Base-by-base conservation (phyloP, 2,113 vertebrate genomes). In the Callorhinus ursinus region DNA sequence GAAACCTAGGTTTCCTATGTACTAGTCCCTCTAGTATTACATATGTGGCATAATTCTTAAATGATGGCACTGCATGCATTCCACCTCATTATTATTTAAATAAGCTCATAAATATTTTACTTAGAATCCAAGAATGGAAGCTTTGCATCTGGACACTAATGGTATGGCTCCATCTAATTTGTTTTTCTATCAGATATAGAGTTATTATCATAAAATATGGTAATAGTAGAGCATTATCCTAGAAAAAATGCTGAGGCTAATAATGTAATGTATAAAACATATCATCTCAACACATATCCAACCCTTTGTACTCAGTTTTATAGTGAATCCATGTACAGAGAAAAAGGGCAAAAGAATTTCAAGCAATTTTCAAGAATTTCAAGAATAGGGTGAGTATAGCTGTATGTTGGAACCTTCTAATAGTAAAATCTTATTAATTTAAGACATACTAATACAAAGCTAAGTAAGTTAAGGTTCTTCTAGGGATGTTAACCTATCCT, bases 11-110 rank as follows among this genome's bases (percentile, higher is more conserved):
- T 46, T 88, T 92, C 33, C 63, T 89, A 22, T 51, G 26, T 57
- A 96, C 67, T 11, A 96, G 53, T 97, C 96, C 82, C 95, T 97
- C 65, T 67, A 63, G 67, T 49, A 94, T 83, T 94, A 57, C 67
- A 61, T 42, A 87, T 55, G 59, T 49, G 36, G 49, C 72, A 80
- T 96, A 90, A 97, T 95, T 96, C 90, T 86, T 96, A 91, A 95
- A 90, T 0, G 28, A 95, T 84, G 51, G 72, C 72, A 76, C 87
- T 93, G 22, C 28, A 53, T 74, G 59, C 33, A 69, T 96, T 86
- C 63, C 11, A 90, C 42, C 80, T 97, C 96, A 98, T 98, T 95
- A 98, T 96, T 98, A 98, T 98, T 98, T 97, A 97, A 98, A 98
- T 96, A 86, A 92, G 21, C 46, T 96, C 76, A 97, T 98, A 97